Evolutionary conservation across 2,113 vertebrate species (phyloP).

Genomic region (Hassar affinis): DNA sequence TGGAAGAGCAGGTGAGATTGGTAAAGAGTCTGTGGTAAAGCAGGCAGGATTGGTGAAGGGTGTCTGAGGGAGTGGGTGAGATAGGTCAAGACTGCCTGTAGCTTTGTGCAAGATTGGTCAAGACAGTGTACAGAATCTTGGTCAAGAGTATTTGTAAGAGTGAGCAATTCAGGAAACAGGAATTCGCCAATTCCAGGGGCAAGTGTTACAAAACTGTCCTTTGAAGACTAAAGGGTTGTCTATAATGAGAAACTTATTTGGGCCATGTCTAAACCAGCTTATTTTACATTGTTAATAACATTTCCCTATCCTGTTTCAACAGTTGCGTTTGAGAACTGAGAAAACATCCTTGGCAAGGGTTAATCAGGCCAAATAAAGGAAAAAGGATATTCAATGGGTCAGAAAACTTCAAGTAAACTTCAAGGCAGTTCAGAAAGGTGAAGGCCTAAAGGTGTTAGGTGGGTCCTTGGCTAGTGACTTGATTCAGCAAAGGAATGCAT

Average conservation of each 20-base stretch:
- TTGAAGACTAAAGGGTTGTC: neutral
- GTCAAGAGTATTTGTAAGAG: neutral
- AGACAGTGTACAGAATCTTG: neutral
- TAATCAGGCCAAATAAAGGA: neutral
- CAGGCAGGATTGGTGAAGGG: neutral
- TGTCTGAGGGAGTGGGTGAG: neutral
- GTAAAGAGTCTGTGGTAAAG: neutral
- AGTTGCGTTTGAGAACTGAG: neutral
- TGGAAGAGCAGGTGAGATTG: neutral
- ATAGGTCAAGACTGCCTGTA: neutral
- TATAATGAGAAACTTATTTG: neutral
- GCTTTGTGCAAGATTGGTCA: neutral
- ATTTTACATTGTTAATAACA: neutral
- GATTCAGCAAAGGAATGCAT: neutral
- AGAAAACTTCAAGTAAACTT: neutral
- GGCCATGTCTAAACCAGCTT: neutral
- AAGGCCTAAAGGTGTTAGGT: neutral
- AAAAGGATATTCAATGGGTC: neutral
- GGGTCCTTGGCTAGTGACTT: neutral
- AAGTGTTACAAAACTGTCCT: neutral
- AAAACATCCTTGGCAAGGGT: neutral
- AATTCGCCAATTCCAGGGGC: neutral
- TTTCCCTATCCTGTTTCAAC: neutral
- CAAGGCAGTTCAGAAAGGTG: neutral
- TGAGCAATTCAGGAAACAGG: neutral